Conservation (phyloP, 2,797 vertebrate species). For the Myotis planiceps region DNA sequence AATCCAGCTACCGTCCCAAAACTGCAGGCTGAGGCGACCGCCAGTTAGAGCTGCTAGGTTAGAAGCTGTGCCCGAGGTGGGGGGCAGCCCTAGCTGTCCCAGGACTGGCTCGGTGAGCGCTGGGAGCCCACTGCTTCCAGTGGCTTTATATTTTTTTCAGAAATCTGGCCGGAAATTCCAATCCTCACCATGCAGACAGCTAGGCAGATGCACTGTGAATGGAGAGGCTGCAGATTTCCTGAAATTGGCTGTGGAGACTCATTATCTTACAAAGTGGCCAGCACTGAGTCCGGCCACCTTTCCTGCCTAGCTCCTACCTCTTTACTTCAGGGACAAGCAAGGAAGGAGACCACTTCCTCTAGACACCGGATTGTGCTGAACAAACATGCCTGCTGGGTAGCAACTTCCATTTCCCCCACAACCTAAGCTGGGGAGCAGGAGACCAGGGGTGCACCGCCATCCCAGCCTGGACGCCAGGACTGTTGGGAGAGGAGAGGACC, state of each 20-base stretch:
- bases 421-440: background rate
- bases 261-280: background rate
- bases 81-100: background rate
- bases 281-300: background rate
- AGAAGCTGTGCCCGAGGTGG: background rate
- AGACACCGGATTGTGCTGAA: background rate
- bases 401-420: background rate
- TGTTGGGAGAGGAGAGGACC: background rate
- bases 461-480: background rate
- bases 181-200: background rate
- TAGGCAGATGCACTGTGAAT: background rate
- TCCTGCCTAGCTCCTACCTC: background rate
- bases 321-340: background rate
- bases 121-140: background rate
- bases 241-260: background rate
- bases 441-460: background rate
- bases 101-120: background rate
- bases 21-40: background rate
- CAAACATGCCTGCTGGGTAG: background rate
- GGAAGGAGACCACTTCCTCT: slow-evolving; percentile 18
- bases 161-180: background rate
- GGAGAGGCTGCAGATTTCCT: background rate
- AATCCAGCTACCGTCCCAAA: background rate
- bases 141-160: background rate
- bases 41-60: background rate